Evolutionary conservation across 2,888 invertebrate genomes (phyloP).

Genomic region (Sphaerophoria taeniata): DNA sequence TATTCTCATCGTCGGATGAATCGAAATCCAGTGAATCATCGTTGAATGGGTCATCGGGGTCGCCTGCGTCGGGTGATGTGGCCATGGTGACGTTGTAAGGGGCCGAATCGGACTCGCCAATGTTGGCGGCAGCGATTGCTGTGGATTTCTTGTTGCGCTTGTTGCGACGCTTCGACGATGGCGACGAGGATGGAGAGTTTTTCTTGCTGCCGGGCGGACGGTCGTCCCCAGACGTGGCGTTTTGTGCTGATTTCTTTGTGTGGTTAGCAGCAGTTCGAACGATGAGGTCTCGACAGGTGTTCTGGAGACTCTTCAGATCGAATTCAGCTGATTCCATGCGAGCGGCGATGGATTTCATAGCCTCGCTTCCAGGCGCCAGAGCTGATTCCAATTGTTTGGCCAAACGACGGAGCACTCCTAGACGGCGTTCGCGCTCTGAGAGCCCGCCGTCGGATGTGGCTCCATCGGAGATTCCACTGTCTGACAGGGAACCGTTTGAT

Average conservation of each 20-base stretch:
- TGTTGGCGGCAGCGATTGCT: slow-evolving; percentile 56
- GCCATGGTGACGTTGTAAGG: slow-evolving; percentile 47
- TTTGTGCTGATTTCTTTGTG: slow-evolving; percentile 77
- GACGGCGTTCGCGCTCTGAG: slow-evolving; percentile 86
- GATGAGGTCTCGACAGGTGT: slow-evolving; percentile 86
- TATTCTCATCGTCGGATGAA: slow-evolving; percentile 75
- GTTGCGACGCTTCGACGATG: slow-evolving; percentile 52
- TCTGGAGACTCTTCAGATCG: slow-evolving; percentile 87
- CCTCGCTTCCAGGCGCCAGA: slow-evolving; percentile 87
- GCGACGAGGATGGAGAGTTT: slow-evolving; percentile 67
- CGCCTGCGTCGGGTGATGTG: slow-evolving; percentile 61
- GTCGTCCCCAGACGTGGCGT: slow-evolving; percentile 41
- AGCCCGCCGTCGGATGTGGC: slow-evolving; percentile 88
- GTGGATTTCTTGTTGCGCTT: slow-evolving; percentile 61
- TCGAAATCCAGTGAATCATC: slow-evolving; percentile 77
- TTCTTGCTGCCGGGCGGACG: slow-evolving; percentile 64
- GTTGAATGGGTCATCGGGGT: slow-evolving; percentile 69
- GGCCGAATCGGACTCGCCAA: slow-evolving; percentile 43
- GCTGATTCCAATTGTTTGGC: slow-evolving; percentile 87
- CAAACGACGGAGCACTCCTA: slow-evolving; percentile 86
- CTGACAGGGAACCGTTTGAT: slow-evolving; percentile 86
- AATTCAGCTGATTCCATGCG: slow-evolving; percentile 88
- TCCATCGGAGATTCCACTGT: slow-evolving; percentile 90
- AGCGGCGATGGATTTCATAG: slow-evolving; percentile 86
- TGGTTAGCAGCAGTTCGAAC: slow-evolving; percentile 83